Conservation (phyloP, 2,888 invertebrate genomes). For the Erebia aethiops region DNA sequence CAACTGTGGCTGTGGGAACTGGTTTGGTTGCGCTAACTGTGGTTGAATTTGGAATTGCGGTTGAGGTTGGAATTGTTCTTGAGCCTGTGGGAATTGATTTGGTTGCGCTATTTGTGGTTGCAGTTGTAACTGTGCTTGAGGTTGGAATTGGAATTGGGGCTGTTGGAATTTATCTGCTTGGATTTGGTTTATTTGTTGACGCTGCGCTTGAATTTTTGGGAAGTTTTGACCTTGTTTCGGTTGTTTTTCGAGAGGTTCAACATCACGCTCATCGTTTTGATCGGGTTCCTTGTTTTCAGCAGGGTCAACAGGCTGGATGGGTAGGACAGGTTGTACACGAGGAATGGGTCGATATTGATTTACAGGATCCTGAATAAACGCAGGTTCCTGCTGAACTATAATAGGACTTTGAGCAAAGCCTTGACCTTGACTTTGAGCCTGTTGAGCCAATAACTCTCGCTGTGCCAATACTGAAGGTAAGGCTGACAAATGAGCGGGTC, state of each 20-base stretch:
- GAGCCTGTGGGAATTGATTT: slow-evolving; percentile 29
- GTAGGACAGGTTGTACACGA: slow-evolving; percentile 34
- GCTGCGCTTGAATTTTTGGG: slow-evolving; percentile 53
- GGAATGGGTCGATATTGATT: slow-evolving; percentile 47
- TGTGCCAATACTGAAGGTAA: slow-evolving; percentile 70
- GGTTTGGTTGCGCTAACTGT: slow-evolving; percentile 33
- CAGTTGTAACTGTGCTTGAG: slow-evolving; percentile 22
- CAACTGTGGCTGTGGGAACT: slow-evolving; percentile 40
- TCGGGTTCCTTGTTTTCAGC: slow-evolving; percentile 13
- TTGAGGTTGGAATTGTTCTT: slow-evolving; percentile 34
- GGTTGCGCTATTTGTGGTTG: slow-evolving; percentile 26
- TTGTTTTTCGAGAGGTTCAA: slow-evolving; percentile 23
- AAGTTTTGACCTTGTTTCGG: slow-evolving; percentile 40
- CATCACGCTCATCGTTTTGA: slow-evolving; percentile 8
- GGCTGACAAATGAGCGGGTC: slow-evolving; percentile 67
- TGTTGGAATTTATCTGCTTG: slow-evolving; percentile 39
- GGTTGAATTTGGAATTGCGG: slow-evolving; percentile 20
- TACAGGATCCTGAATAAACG: slow-evolving; percentile 43
- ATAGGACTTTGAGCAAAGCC: slow-evolving; percentile 45
- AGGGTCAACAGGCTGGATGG: slow-evolving; percentile 14
- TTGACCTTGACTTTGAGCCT: slow-evolving; percentile 46
- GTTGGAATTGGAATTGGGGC: slow-evolving; percentile 36
- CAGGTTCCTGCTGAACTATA: slow-evolving; percentile 47
- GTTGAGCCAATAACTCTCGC: slow-evolving; percentile 49
- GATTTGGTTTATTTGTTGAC: slow-evolving; percentile 46